Evolutionary conservation across 2,888 invertebrate genomes (phyloP), one percentile per base, ranked within the genome.

Genomic region (Drosophila lacicola): DNA sequence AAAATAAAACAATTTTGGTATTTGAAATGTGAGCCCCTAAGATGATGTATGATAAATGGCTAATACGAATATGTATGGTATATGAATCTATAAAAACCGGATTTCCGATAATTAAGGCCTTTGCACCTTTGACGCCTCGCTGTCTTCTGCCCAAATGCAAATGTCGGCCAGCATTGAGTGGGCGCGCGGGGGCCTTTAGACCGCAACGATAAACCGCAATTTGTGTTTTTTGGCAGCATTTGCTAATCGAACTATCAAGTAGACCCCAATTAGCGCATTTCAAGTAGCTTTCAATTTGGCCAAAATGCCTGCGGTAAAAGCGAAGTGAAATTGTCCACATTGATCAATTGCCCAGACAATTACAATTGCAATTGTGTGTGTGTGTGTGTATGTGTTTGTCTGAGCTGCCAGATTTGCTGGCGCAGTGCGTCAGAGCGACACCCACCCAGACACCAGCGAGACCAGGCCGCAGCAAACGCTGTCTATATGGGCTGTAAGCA

Each of bases 21-120:
- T 51, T 39, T 37, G 47, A 45, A 60, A 51, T 63, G 50, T 34
- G 45, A 17, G n/a, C 36, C 53, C 9, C 41, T 14, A 9, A 53
- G 19, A 21, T 44, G 54, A 19, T 50, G 29, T 49, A 37, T 55
- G 29, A 33, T 21, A 17, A 53, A 19, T 44, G 34, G 11, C 39
- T 21, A 46, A 10, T 46, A 14, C 29, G 3, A 19, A 41, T 45
- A 13, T 17, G 14, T 25, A 17, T 17, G 17, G 8, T 19, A 17
- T 49, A 19, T 25, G n/a, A 57, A 19, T 44, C 45, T 56, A 62
- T 45, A 33, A 58, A 49, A 84, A 80, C 80, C 83, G 88, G 85
- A 84, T 84, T 77, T 84, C 88, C 85, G 77, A 87, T 74, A 74
- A 54, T 83, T 87, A 79, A 64, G 70, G 62, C 61, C 51, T 63